Base-by-base conservation (phyloP, 2,888 invertebrate genomes). In the Lottia scabra region DNA sequence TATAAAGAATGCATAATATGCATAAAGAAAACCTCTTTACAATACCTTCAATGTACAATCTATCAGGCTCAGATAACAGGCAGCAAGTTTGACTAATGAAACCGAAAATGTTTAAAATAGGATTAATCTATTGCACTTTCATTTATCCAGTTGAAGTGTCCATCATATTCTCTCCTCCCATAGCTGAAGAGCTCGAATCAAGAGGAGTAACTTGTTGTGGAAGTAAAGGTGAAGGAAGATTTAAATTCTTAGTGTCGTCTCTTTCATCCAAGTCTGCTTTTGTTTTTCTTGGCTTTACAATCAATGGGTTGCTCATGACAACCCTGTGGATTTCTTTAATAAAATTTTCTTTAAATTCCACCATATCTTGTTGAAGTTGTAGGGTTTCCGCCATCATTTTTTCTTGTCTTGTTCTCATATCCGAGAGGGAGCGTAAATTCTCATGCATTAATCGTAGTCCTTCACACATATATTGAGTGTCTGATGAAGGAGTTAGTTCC, bases 391-490 rank as follows among this genome's bases (percentile, higher is more conserved):
- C 91, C 80, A 92, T 91, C 16, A 96, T 92, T 23, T 91, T 90
- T 5, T 91, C 89, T 80, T 94, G 94, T 26, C 94, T 92, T 64
- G 92, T 91, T 71, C 93, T 92, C 68, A 96, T 90, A 65, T 92
- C 92, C 63, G 93, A 92, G 74, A 96, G 92, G 0, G 92, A 90
- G 65, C 92, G 92, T 80, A 94, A 91, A 87, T 96, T 95, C 87
- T 96, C 95, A 65, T 94, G 93, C 86, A 96, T 93, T 76, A 96
- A 92, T 80, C 95, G 95, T 86, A 95, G 92, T 76, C 95, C 92
- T 89, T 92, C 89, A 78, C 90, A 90, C 68, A 87, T 86, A 77
- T 87, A 85, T 66, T 87, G 85, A 65, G 94, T 94, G 93, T 94
- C 94, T 6, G 93, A 93, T 80, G 94, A 94, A 68, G 96, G 96